Conservation (phyloP, 2,888 invertebrate genomes). For the Sturmia bella region DNA sequence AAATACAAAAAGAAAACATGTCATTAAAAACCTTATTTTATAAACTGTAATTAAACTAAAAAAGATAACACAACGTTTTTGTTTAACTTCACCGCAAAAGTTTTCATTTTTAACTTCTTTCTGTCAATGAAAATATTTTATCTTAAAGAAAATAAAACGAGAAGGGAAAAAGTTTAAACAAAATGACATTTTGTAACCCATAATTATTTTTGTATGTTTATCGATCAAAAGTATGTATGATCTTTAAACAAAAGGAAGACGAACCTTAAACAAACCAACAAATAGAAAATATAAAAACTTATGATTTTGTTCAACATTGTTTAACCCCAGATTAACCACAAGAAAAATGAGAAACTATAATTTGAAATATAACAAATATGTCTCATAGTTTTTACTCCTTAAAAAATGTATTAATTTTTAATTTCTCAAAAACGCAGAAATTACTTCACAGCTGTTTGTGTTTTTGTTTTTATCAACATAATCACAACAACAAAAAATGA, state of each 20-base stretch:
- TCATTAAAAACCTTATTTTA: constrained; percentile 24
- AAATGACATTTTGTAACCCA: constrained; percentile 62
- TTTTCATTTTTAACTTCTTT: background rate
- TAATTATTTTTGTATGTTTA: constrained; percentile 47
- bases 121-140: constrained; percentile 13
- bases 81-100: constrained; percentile 22
- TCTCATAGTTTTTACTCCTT: constrained; percentile 9
- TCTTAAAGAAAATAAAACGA: background rate
- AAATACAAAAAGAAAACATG: background rate
- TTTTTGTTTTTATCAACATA: no score
- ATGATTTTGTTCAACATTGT: constrained; percentile 48
- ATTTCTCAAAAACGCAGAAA: constrained; percentile 22
- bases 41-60: constrained; percentile 22
- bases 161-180: constrained; percentile 7
- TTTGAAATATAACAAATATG: constrained; percentile 52
- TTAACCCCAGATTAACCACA: constrained; percentile 64
- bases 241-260: constrained; percentile 6
- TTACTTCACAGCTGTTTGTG: constrained; percentile 13
- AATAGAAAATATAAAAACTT: background rate
- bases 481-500: background rate
- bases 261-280: constrained; percentile 25
- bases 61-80: background rate
- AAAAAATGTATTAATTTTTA: constrained; percentile 10
- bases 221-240: constrained; percentile 62
- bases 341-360: constrained; percentile 29